Conservation (phyloP, 1,140 invertebrate genomes). For the Drosophila ercepeae region DNA sequence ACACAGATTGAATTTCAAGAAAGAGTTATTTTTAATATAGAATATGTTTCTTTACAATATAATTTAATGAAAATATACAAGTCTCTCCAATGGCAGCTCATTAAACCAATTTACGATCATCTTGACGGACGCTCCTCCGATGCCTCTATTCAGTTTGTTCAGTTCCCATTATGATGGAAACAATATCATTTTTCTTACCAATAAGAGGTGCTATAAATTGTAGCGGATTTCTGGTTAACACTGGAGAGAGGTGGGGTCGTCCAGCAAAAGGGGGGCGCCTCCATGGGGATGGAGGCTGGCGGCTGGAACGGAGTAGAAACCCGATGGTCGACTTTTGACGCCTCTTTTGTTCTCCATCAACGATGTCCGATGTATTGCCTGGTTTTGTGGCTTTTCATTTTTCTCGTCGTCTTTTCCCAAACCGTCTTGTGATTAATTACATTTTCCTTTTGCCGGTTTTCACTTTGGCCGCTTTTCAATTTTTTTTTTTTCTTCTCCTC, state of each 20-base stretch:
- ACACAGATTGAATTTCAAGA: too few species aligned
- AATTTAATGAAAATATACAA: neutral
- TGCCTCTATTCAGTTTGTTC: neutral
- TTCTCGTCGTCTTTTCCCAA: conserved; percentile 16
- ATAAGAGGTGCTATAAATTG: conserved; percentile 27
- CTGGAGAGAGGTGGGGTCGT: neutral
- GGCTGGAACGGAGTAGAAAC: neutral
- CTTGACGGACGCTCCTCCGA: neutral
- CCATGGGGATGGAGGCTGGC: neutral
- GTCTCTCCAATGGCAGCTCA: neutral
- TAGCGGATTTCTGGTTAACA: conserved; percentile 44
- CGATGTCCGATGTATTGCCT: too few species aligned
- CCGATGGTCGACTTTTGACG: conserved; percentile 40
- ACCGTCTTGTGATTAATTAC: conserved; percentile 76
- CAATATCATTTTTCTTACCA: conserved; percentile 25
- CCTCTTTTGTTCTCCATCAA: conserved; percentile 38
- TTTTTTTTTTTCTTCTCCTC: conserved; percentile 41
- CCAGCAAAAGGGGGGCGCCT: conserved; percentile 32
- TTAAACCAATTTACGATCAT: neutral
- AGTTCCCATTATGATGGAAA: neutral
- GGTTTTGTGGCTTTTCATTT: conserved; percentile 32
- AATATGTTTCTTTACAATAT: too few species aligned
- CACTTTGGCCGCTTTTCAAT: conserved; percentile 71
- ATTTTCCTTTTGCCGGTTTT: conserved; percentile 70
- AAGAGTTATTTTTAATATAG: too few species aligned